Evolutionary conservation across 1,140 invertebrate genomes (phyloP).

Genomic region (Helicoverpa armigera): DNA sequence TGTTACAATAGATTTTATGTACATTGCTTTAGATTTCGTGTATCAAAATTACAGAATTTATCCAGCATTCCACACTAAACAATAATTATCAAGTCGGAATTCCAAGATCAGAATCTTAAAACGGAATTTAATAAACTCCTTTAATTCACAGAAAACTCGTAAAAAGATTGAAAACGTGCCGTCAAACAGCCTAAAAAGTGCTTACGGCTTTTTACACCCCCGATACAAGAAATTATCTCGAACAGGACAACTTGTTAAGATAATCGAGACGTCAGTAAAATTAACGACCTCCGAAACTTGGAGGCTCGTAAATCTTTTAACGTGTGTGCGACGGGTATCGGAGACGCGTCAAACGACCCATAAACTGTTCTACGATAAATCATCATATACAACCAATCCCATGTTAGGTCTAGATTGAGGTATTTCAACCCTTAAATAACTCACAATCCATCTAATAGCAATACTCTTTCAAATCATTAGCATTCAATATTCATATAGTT

Average conservation of each 20-base stretch:
- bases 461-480: too few relatives aligned
- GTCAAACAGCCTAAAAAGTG: background rate
- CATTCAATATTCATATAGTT: too few relatives aligned
- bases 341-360: constrained; percentile 35
- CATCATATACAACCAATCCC: constrained; percentile 9
- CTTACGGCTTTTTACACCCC: background rate
- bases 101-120: too few relatives aligned
- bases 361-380: constrained; percentile 39
- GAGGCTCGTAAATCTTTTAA: constrained; percentile 49
- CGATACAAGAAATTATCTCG: constrained; percentile 27
- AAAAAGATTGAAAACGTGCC: constrained; percentile 11
- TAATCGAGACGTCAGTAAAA: constrained; percentile 49
- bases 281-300: constrained; percentile 49
- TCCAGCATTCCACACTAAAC: background rate
- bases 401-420: constrained; percentile 14
- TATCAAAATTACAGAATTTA: too few relatives aligned
- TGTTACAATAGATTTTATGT: too few relatives aligned
- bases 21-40: too few relatives aligned
- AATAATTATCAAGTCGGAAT: background rate
- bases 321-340: constrained; percentile 36
- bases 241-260: constrained; percentile 49
- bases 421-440: background rate
- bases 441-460: too few relatives aligned
- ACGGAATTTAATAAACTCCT: too few relatives aligned
- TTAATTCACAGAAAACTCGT: background rate